phyloP scores from a whole-genome alignment of 2,113 vertebrate species.

The Ellobius talpinus region DNA sequence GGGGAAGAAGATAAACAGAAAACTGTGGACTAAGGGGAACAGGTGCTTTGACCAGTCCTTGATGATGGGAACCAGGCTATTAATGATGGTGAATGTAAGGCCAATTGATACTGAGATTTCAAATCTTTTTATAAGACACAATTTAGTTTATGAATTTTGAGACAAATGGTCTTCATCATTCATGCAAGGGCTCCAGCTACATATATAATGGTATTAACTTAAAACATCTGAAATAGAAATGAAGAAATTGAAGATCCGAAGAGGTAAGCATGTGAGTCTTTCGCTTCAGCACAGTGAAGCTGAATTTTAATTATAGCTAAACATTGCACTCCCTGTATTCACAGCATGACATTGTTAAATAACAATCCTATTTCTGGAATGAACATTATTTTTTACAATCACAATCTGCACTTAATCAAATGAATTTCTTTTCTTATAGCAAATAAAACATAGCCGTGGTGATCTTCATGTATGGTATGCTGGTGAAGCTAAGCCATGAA shows the following conservation, averaged over 20 bases:
- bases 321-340: background rate
- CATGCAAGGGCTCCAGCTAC: background rate
- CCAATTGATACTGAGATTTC: background rate
- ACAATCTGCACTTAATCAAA: background rate
- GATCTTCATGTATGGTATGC: background rate
- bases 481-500: background rate
- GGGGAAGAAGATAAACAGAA: background rate
- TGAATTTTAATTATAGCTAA: background rate
- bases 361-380: background rate
- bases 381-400: conserved; percentile 21
- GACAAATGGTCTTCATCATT: background rate
- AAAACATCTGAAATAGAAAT: background rate
- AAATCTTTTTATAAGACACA: background rate
- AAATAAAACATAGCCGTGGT: background rate
- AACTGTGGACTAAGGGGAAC: background rate
- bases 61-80: background rate
- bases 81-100: background rate
- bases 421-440: background rate
- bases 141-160: background rate
- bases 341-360: background rate
- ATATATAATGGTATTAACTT: background rate
- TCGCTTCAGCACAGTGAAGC: background rate
- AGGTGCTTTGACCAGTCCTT: background rate
- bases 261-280: background rate
- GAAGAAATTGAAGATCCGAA: background rate